Evolutionary conservation across 30 jellyfish, hydroid and myxozoan genomes (phyloP), one percentile per base, ranked within the genome.

Genomic region (Mastigias papua): DNA sequence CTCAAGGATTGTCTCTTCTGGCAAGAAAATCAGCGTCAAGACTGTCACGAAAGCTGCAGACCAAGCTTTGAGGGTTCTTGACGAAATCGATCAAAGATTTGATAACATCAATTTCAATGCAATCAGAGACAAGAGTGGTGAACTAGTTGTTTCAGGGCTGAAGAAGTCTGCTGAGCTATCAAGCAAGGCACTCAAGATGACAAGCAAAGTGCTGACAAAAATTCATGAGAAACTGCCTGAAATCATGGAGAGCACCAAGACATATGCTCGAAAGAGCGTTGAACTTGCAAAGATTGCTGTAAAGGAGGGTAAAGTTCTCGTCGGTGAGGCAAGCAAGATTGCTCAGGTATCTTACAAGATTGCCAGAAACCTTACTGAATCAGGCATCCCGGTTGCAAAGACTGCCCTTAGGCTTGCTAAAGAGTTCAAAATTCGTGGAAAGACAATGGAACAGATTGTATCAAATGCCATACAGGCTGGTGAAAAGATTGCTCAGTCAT

Each of bases 351-450:
- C 81, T 4, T 79, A 73, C 86, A 69, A 29, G 48, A 86, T 91
- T 66, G 93, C 91, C 60, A 87, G 50, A 89, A 96, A 96, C 90
- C 62, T 96, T 63, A 96, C 99, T 33, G 97, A 91, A 69, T 83
- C 97, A 50, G 90, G 95, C 6, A 86, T 76, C 81, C 99, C 99
- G 1, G 99, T 96, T 76, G 96, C 85, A 58, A 77, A 86, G 68
- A 96, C 93, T 48, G 99, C 99, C 13, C 32, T 96, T 67, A 82
- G 88, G 31, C 86, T 96, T 22, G 94, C 93, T 13, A 96, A 86
- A 79, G 99, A 90, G 42, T 96, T 96, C 97, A 90, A 91, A 79
- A 65, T 96, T 76, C 91, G 97, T 32, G 98, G 97, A 23, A 90
- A 90, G 93, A 81, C 99, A 6, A 86, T 91, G 91, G 97, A 96